A percentile compares a stretch with the other conserved stretches of the same genome.
These are phyloP conservation scores for Pantala flavescens DNA, from an alignment of 1,140 invertebrate genomes.

Conservation along the genomic window DNA sequence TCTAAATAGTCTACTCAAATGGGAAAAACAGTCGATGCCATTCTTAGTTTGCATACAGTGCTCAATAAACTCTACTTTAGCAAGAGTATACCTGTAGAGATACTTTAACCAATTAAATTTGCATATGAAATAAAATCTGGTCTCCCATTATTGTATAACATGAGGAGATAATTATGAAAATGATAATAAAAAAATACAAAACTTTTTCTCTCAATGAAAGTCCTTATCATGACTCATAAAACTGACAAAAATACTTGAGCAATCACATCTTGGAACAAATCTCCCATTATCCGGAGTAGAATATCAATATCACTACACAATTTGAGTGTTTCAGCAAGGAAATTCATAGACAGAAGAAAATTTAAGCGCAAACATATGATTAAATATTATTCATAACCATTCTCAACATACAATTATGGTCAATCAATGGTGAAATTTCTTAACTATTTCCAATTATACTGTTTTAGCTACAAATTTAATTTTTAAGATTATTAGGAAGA, in stretches of 20 bases:
- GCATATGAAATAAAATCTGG: background rate
- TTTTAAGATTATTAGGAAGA: background rate
- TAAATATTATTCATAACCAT: background rate
- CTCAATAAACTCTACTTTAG: background rate
- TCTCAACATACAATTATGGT: background rate
- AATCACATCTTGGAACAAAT: conserved; percentile 10
- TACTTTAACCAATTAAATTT: background rate
- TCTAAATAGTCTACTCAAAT: background rate
- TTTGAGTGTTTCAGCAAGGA: background rate
- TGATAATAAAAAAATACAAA: conserved; percentile 9
- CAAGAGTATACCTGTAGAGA: background rate
- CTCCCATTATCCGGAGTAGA: background rate
- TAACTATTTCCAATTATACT: background rate
- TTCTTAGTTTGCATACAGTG: background rate
- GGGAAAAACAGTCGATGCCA: background rate
- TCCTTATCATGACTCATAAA: background rate
- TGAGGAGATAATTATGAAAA: background rate
- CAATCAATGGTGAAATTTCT: background rate
- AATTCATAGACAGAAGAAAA: background rate
- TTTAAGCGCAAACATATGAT: background rate
- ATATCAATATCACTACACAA: background rate
- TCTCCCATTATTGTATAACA: background rate
- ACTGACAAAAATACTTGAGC: conserved; percentile 6
- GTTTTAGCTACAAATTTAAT: background rate
- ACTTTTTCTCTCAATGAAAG: conserved; percentile 2